Evolutionary conservation across 2,797 vertebrate genomes (phyloP).

Genomic region (Serranus cabrilla): DNA sequence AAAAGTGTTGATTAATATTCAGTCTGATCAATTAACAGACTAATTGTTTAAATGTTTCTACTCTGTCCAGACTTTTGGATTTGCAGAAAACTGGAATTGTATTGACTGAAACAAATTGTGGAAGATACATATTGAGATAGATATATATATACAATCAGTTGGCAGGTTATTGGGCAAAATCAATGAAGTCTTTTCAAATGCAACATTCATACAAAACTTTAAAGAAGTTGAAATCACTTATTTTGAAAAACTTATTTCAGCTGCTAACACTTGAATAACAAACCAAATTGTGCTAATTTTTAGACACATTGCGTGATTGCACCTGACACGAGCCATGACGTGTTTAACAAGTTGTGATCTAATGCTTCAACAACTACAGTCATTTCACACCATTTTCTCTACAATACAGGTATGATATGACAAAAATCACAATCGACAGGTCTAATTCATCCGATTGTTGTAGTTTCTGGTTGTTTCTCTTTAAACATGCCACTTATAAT

Average conservation of each 20-base stretch:
- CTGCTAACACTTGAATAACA: neutral
- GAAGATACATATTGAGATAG: too few relatives aligned
- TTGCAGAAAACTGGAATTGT: neutral
- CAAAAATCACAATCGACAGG: neutral
- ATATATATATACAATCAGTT: too few relatives aligned
- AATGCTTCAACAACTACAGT: neutral
- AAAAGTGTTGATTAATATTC: neutral
- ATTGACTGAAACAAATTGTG: too few relatives aligned
- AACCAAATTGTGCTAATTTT: neutral
- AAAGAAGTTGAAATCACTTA: too few relatives aligned
- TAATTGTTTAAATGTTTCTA: neutral
- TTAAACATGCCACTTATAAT: neutral
- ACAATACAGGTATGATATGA: neutral
- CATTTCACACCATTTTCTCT: neutral
- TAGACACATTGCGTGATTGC: neutral
- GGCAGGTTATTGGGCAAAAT: too few relatives aligned
- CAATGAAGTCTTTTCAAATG: too few relatives aligned
- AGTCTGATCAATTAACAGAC: neutral
- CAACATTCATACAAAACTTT: too few relatives aligned
- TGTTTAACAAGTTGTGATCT: neutral
- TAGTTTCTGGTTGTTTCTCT: neutral
- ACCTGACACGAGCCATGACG: neutral
- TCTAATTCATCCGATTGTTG: neutral
- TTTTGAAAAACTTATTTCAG: too few relatives aligned
- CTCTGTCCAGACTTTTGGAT: neutral